phyloP scores from a whole-genome alignment of 2,797 vertebrate genomes.

The Avahi laniger region DNA sequence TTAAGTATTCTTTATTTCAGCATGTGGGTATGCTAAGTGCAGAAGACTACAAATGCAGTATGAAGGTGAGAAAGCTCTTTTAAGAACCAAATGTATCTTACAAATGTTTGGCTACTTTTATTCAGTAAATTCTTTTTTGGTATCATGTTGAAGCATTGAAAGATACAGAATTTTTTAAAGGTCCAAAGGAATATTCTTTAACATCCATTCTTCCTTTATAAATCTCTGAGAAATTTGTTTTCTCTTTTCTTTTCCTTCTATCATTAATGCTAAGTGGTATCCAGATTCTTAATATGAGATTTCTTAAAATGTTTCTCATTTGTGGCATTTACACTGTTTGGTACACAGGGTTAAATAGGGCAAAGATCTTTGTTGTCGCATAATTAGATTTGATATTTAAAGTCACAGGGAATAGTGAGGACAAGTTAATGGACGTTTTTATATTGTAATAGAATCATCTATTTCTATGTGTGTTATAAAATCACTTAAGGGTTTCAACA shows the following conservation, averaged over 20 bases:
- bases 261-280: constrained; percentile 24
- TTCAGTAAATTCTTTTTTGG: constrained; percentile 57
- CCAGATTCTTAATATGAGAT: constrained; percentile 28
- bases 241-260: background rate
- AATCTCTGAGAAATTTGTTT: constrained; percentile 39
- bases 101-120: constrained; percentile 66
- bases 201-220: constrained; percentile 51
- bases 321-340: background rate
- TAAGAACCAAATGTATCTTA: constrained; percentile 69
- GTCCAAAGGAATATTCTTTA: constrained; percentile 41
- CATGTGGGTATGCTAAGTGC: background rate
- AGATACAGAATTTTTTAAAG: background rate
- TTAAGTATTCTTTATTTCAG: background rate
- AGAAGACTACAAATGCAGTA: background rate
- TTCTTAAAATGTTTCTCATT: constrained; percentile 59
- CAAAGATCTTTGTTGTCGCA: constrained; percentile 54
- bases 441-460: constrained; percentile 33
- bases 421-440: constrained; percentile 18
- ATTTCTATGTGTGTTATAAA: constrained; percentile 51
- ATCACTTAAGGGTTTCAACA: constrained; percentile 43
- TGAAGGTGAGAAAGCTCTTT: background rate
- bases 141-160: constrained; percentile 65
- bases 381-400: constrained; percentile 67
- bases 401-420: constrained; percentile 32
- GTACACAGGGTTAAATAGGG: constrained; percentile 47